Conservation (phyloP, 2,113 vertebrate species). For the Mohoua ochrocephala region DNA sequence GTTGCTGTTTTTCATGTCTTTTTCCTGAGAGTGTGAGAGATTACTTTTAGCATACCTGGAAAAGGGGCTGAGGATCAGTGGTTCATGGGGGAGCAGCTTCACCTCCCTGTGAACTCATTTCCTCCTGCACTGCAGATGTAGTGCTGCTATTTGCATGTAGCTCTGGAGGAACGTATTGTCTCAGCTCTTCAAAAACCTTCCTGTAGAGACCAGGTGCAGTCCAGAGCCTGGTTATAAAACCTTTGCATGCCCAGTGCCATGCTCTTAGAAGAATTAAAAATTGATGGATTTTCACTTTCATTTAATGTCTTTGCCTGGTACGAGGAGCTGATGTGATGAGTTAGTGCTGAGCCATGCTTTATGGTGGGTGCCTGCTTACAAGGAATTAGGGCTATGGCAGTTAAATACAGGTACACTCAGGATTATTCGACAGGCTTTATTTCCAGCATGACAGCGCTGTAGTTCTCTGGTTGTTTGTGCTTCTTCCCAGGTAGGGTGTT, state of each 20-base stretch:
- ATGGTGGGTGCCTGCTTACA: background rate
- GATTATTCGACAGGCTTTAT: background rate
- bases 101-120: background rate
- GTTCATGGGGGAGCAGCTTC: background rate
- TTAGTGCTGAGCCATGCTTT: constrained; percentile 8
- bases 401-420: background rate
- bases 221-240: background rate
- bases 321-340: background rate
- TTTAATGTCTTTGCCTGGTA: background rate
- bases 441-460: background rate
- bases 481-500: background rate
- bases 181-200: background rate
- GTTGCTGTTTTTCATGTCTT: background rate
- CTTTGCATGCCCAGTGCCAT: background rate
- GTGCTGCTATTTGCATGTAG: background rate
- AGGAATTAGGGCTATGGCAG: background rate
- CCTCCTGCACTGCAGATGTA: background rate
- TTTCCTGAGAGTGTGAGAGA: background rate
- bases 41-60: background rate
- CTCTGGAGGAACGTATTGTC: background rate
- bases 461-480: background rate
- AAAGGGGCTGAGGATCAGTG: background rate
- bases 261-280: constrained; percentile 12
- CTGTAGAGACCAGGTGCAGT: background rate
- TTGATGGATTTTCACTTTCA: background rate